Conservation (phyloP, 2,113 vertebrate species). For the Trematomus loennbergii region DNA sequence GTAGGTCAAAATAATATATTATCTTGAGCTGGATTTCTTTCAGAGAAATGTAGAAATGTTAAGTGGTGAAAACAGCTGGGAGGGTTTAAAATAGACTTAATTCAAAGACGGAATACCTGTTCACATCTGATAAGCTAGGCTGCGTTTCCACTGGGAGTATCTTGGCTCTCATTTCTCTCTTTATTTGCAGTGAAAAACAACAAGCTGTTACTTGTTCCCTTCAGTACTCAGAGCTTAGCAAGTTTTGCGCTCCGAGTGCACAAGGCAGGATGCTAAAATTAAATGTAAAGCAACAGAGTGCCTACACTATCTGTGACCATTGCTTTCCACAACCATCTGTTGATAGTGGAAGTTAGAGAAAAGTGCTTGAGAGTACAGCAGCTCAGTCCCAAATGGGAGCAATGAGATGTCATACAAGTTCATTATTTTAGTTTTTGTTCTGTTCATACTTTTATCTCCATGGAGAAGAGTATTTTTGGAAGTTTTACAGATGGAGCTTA, state of each 20-base stretch:
- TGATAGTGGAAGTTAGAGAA: constrained; percentile 35
- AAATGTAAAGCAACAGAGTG: constrained; percentile 28
- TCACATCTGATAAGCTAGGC: constrained; percentile 46
- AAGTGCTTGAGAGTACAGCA: not conserved
- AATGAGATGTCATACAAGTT: not conserved
- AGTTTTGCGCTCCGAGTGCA: constrained; percentile 27
- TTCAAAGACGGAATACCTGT: constrained; percentile 36
- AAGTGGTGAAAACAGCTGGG: constrained; percentile 11
- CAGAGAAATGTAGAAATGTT: constrained; percentile 28
- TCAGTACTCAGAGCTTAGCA: constrained; percentile 8
- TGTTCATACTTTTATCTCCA: constrained; percentile 2
- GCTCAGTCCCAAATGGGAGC: not conserved
- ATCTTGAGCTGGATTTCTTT: constrained; percentile 39
- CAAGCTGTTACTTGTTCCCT: constrained; percentile 53
- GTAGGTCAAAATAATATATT: constrained; percentile 47
- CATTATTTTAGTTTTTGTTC: not conserved
- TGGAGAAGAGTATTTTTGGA: not conserved
- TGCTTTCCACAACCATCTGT: constrained; percentile 55
- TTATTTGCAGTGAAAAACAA: constrained; percentile 45
- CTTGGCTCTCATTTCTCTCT: constrained; percentile 30
- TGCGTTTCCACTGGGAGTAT: constrained; percentile 22
- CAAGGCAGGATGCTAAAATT: constrained; percentile 47
- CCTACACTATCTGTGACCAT: constrained; percentile 35
- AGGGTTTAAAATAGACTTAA: constrained; percentile 34
- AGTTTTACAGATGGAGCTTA: not conserved